These are phyloP conservation scores for Onthophagus sagittarius DNA, from an alignment of 2,888 invertebrate species.

Conservation along the genomic window DNA sequence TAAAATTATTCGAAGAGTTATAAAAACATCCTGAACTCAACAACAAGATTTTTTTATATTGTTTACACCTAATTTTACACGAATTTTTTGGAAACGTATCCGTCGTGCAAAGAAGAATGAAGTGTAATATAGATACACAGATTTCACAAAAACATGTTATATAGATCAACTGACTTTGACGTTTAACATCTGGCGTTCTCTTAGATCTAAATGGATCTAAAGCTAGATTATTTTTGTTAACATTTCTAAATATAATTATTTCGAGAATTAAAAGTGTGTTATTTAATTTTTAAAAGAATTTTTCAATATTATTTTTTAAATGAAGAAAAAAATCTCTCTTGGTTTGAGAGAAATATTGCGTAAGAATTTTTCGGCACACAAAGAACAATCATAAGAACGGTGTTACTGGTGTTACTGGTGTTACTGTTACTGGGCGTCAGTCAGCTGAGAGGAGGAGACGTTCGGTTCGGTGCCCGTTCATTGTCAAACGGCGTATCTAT, in stretches of 20 bases:
- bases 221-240: not conserved
- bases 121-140: not conserved
- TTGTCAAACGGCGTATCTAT: conserved; percentile 42
- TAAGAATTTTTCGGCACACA: not conserved
- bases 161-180: conserved; percentile 35
- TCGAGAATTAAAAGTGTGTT: not conserved
- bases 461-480: conserved; percentile 30
- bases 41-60: too few species aligned
- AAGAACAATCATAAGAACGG: too few species aligned
- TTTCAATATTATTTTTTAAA: too few species aligned
- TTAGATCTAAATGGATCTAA: not conserved
- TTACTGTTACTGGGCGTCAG: conserved; percentile 25
- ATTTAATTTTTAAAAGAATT: too few species aligned
- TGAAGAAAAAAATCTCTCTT: too few species aligned
- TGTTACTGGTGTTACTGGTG: not conserved
- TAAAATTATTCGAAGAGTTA: too few species aligned
- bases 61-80: too few species aligned
- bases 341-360: not conserved
- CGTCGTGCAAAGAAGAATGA: too few species aligned
- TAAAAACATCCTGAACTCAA: too few species aligned
- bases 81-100: too few species aligned
- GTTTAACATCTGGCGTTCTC: conserved; percentile 31
- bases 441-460: conserved; percentile 37
- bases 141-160: conserved; percentile 8
- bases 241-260: conserved; percentile 4